Conservation (phyloP, 37 sponge, comb jelly and placozoan species). For the Diacarnus erythraeanus region DNA sequence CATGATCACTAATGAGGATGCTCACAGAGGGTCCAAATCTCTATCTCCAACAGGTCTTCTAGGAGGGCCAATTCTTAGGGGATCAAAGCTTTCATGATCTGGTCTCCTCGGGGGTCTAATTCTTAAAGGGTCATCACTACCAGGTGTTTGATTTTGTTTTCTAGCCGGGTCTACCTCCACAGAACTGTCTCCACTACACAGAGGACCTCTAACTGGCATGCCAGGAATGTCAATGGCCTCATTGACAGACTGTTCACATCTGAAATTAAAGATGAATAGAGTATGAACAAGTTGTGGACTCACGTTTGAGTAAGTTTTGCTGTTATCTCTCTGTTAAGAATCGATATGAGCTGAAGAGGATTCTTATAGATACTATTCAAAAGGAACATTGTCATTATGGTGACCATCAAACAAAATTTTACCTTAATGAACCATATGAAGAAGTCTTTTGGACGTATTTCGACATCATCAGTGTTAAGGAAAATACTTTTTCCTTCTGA, state of each 20-base stretch:
- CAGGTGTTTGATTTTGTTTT: not conserved
- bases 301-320: conserved; percentile 23
- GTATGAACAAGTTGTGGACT: not conserved
- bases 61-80: conserved; percentile 30
- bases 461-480: conserved; percentile 4
- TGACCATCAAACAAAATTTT: not conserved
- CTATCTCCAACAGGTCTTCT: conserved; percentile 23
- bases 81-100: no score
- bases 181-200: no score
- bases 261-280: not conserved
- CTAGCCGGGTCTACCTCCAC: no score
- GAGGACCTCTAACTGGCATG: not conserved
- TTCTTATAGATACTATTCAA: conserved; percentile 36
- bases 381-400: not conserved
- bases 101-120: conserved; percentile 16
- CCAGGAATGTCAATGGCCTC: not conserved
- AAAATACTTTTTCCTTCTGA: not conserved
- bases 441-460: conserved; percentile 17
- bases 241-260: not conserved
- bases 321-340: conserved; percentile 47
- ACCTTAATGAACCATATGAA: conserved; percentile 27
- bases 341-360: conserved; percentile 35
- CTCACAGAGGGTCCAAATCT: conserved; percentile 29
- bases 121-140: conserved; percentile 29
- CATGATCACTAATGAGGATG: not conserved